Evolutionary conservation across 2,888 invertebrate species (phyloP).

Genomic region (Ophion costatus): DNA sequence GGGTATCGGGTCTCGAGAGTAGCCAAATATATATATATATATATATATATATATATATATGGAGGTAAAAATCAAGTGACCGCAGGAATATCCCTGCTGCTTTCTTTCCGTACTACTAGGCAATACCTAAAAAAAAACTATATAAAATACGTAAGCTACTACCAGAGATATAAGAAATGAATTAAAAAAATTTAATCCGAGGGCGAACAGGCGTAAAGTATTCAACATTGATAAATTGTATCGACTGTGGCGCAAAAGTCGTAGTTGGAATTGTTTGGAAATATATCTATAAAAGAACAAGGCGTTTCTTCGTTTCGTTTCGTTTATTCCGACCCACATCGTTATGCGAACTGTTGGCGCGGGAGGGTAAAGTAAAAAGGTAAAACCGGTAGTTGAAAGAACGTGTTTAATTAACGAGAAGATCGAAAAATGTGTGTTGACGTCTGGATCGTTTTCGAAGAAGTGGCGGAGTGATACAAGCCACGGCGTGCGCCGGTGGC

Average conservation of each 20-base stretch:
- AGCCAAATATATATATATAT: neutral
- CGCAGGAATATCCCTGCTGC: neutral
- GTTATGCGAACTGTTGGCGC: too few species aligned
- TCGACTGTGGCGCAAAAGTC: slow-evolving; percentile 33
- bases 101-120: slow-evolving; percentile 19
- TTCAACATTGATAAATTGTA: slow-evolving; percentile 42
- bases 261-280: slow-evolving; percentile 52
- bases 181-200: slow-evolving; percentile 5
- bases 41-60: neutral
- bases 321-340: neutral
- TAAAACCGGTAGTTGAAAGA: too few species aligned
- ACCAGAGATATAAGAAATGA: neutral
- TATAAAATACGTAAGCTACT: neutral
- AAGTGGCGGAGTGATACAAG: too few species aligned
- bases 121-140: neutral
- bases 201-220: neutral
- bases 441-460: too few species aligned
- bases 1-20: slow-evolving; percentile 2
- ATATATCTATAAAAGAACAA: slow-evolving; percentile 45
- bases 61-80: slow-evolving; percentile 2
- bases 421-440: too few species aligned
- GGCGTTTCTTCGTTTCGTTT: neutral
- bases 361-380: too few species aligned
- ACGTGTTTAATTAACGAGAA: too few species aligned
- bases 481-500: too few species aligned